Conservation (phyloP, 2,888 invertebrate species). For the Nomada flava region DNA sequence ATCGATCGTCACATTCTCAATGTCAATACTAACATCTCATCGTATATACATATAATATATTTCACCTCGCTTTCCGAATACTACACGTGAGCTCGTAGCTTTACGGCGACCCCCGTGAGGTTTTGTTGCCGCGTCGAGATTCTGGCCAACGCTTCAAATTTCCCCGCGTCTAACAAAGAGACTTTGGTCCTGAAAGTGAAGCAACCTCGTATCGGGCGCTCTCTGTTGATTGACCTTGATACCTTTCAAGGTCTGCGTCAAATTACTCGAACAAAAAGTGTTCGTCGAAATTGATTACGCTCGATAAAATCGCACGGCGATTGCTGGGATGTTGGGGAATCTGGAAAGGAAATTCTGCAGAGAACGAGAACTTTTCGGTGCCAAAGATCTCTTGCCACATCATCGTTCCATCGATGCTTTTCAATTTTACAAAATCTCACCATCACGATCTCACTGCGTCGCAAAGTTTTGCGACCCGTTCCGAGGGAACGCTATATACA, state of each 20-base stretch:
- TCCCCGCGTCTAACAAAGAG: neutral
- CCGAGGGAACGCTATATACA: neutral
- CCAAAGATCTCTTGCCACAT: neutral
- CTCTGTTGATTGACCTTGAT: too few species aligned
- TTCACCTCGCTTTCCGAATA: slow-evolving; percentile 1
- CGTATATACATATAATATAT: neutral
- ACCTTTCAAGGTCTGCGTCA: too few species aligned
- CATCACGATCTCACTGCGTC: neutral
- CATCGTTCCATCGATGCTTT: neutral
- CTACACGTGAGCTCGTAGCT: neutral
- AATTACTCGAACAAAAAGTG: too few species aligned
- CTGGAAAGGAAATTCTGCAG: neutral
- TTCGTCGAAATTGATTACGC: neutral
- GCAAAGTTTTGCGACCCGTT: neutral
- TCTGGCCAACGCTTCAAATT: neutral
- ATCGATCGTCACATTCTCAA: slow-evolving; percentile 7
- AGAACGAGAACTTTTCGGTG: neutral
- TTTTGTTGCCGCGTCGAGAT: neutral
- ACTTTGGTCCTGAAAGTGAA: neutral
- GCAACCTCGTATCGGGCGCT: too few species aligned
- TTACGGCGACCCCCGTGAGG: too few species aligned
- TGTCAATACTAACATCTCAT: slow-evolving; percentile 16
- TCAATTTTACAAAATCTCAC: neutral
- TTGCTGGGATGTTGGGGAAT: too few species aligned
- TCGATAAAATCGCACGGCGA: neutral